Percentiles rank a stretch among this genome's conserved stretches.
Conservation (phyloP, 1,140 invertebrate species). For the Scaptomyza hsui region DNA sequence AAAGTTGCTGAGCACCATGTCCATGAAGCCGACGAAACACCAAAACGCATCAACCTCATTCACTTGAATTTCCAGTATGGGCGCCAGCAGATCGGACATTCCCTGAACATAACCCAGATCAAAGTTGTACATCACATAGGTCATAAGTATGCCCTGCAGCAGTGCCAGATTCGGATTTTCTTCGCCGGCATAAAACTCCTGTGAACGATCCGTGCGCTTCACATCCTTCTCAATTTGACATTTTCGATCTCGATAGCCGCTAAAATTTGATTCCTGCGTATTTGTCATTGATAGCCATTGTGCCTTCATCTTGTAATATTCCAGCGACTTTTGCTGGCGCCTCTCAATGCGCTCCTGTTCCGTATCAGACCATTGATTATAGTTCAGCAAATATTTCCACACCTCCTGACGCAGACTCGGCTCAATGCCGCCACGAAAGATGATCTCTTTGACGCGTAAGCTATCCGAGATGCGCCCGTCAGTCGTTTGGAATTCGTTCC, state of each 20-base stretch:
- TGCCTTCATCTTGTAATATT: conserved; percentile 97
- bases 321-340: conserved; percentile 90
- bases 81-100: conserved; percentile 98
- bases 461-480: conserved; percentile 91
- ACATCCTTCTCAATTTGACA: conserved; percentile 99
- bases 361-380: conserved; percentile 94
- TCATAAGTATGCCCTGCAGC: conserved; percentile 97
- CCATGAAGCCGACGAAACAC: conserved; percentile 99
- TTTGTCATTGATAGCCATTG: conserved; percentile 97
- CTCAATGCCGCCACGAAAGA: conserved; percentile 93
- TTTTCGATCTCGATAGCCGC: conserved; percentile 95
- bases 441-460: conserved; percentile 89
- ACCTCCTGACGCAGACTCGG: conserved; percentile 91
- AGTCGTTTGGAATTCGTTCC: conserved; percentile 90
- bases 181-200: conserved; percentile 95
- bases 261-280: conserved; percentile 95
- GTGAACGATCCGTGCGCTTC: conserved; percentile 96
- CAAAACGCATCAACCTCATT: conserved; percentile 95
- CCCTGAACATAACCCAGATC: conserved; percentile 98
- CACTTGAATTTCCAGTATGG: conserved; percentile 91
- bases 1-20: conserved; percentile 98
- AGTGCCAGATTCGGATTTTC: conserved; percentile 94
- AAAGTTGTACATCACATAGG: conserved; percentile 99
- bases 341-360: conserved; percentile 88
- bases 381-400: conserved; percentile 98